Conservation (phyloP, 2,113 vertebrate species). For the Rutilus rutilus region DNA sequence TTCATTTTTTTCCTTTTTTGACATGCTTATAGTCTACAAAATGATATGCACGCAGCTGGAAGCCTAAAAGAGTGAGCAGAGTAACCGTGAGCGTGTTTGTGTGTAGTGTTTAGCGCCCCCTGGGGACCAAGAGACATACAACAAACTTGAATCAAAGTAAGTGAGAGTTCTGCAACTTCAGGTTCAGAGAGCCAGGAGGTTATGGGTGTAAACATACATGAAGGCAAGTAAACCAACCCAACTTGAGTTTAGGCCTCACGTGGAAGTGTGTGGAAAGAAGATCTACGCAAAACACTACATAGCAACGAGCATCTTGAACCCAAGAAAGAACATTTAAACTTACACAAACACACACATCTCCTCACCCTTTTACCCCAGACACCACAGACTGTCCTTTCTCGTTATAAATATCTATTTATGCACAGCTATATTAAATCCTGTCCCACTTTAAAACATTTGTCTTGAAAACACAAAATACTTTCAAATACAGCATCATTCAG, state of each 20-base stretch:
- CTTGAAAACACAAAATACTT: conserved; percentile 70
- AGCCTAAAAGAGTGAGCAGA: conserved; percentile 30
- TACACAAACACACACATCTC: conserved; percentile 43
- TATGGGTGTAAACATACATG: conserved; percentile 54
- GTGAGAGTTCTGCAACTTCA: conserved; percentile 72
- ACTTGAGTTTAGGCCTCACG: conserved; percentile 44
- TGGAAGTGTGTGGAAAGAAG: conserved; percentile 51
- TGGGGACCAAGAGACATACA: conserved; percentile 44
- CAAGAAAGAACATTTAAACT: conserved; percentile 4
- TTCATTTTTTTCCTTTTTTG: conserved; percentile 48
- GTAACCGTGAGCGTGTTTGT: conserved; percentile 14
- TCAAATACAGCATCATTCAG: conserved; percentile 66
- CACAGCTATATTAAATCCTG: conserved; percentile 72
- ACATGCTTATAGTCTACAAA: conserved; percentile 63
- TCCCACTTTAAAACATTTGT: conserved; percentile 58
- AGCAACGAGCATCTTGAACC: conserved; percentile 33
- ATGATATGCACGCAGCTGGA: conserved; percentile 36
- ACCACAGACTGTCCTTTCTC: conserved; percentile 50
- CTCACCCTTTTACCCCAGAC: conserved; percentile 47
- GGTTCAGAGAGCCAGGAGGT: conserved; percentile 52
- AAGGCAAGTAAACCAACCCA: conserved; percentile 41
- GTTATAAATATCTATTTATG: conserved; percentile 71
- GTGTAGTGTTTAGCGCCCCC: conserved; percentile 51
- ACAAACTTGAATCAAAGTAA: conserved; percentile 13
- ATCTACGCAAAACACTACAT: conserved; percentile 42